Evolutionary conservation across 2,888 invertebrate genomes (phyloP).

Genomic region (Amorpha juglandis): DNA sequence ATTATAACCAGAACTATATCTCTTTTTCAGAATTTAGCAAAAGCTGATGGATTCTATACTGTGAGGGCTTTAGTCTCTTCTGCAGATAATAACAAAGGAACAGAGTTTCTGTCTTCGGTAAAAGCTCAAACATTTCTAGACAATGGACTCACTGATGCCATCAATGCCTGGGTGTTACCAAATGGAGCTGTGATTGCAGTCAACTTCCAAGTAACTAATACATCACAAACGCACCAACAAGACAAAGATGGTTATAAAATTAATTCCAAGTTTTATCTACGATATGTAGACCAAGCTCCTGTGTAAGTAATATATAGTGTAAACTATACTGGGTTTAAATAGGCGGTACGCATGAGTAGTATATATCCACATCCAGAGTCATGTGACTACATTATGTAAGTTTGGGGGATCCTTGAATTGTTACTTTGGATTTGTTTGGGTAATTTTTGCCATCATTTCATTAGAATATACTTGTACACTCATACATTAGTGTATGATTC

Average conservation of each 20-base stretch:
- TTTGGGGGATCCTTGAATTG: no score
- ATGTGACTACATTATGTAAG: no score
- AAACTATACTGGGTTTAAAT: not conserved
- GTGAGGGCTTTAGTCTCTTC: constrained; percentile 88
- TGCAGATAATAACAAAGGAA: constrained; percentile 85
- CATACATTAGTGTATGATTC: no score
- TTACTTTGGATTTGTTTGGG: no score
- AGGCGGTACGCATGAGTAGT: no score
- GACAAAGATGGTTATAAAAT: constrained; percentile 70
- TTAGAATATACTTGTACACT: no score
- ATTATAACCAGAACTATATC: constrained; percentile 11
- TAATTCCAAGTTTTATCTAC: constrained; percentile 91
- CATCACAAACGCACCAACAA: constrained; percentile 46
- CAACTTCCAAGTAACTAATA: constrained; percentile 78
- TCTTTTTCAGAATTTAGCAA: constrained; percentile 84
- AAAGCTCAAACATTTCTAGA: constrained; percentile 91
- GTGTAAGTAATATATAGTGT: constrained; percentile 71
- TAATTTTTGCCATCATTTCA: no score
- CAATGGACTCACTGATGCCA: constrained; percentile 89
- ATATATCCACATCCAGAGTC: no score
- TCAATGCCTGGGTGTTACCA: constrained; percentile 92
- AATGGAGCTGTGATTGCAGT: constrained; percentile 91
- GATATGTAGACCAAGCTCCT: constrained; percentile 92
- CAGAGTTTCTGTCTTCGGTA: constrained; percentile 89
- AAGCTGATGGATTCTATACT: constrained; percentile 89